phyloP scores from a whole-genome alignment of 2,888 invertebrate genomes.

The Lochmaea capreae region DNA sequence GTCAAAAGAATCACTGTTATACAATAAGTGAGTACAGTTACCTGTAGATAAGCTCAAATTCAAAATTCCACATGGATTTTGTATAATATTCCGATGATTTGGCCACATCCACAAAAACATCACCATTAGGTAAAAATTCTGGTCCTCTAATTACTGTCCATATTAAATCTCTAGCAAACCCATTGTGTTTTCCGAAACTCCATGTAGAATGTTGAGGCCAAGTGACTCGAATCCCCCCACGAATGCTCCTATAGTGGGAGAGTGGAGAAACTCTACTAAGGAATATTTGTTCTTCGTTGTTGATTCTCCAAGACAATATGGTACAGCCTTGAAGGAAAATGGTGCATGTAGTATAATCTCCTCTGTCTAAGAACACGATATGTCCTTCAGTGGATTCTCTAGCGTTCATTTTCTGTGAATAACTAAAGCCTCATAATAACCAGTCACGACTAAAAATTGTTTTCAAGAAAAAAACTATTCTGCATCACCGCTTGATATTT shows the following conservation, averaged over 20 bases:
- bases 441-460: neutral
- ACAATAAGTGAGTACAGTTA: too few relatives aligned
- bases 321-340: constrained; percentile 47
- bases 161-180: constrained; percentile 43
- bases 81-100: constrained; percentile 41
- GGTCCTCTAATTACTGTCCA: constrained; percentile 46
- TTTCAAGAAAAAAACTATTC: neutral
- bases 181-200: constrained; percentile 40
- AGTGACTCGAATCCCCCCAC: constrained; percentile 44
- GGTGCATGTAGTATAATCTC: constrained; percentile 49
- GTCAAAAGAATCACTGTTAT: neutral
- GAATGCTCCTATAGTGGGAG: constrained; percentile 21
- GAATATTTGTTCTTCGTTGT: constrained; percentile 46
- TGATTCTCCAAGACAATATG: constrained; percentile 48
- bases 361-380: constrained; percentile 45
- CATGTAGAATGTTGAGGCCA: constrained; percentile 44
- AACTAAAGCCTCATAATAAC: neutral
- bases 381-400: constrained; percentile 12
- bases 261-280: constrained; percentile 23
- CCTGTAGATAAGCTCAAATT: constrained; percentile 42
- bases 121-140: constrained; percentile 29
- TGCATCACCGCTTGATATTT: neutral
- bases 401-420: neutral
- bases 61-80: constrained; percentile 44
- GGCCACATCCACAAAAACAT: constrained; percentile 41